Evolutionary conservation across 2,797 vertebrate species (phyloP).

Genomic region (Thaleichthys pacificus): DNA sequence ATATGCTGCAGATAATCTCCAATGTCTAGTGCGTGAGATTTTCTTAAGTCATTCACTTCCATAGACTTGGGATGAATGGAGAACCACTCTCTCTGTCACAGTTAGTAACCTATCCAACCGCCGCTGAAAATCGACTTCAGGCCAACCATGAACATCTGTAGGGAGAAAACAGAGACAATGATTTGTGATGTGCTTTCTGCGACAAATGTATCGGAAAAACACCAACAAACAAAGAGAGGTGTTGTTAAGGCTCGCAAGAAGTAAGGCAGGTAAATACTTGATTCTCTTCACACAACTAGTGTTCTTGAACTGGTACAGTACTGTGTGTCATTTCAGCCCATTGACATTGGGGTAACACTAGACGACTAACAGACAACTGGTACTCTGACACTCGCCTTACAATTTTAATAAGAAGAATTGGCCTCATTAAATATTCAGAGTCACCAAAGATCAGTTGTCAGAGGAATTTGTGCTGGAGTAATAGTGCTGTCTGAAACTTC

Average conservation of each 20-base stretch:
- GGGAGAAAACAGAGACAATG: background rate
- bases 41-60: background rate
- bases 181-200: background rate
- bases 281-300: background rate
- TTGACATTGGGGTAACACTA: background rate
- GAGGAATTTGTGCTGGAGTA: background rate
- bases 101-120: background rate
- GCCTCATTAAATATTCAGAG: slow-evolving; percentile 48
- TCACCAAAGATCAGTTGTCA: slow-evolving; percentile 23
- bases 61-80: background rate
- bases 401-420: slow-evolving; percentile 55
- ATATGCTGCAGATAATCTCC: background rate
- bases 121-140: slow-evolving; percentile 5
- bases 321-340: background rate
- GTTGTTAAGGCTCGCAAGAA: too few species aligned
- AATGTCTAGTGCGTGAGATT: background rate
- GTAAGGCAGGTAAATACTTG: too few species aligned
- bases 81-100: background rate
- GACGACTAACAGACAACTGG: slow-evolving; percentile 28
- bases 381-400: slow-evolving; percentile 27
- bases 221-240: background rate
- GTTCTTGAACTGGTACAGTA: background rate
- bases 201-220: background rate
- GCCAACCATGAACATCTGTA: slow-evolving; percentile 39
- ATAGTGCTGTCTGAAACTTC: background rate